Evolutionary conservation across 2,888 invertebrate species (phyloP), one percentile per base, ranked within the genome.

Genomic region (Pollenia griseotomentosa): DNA sequence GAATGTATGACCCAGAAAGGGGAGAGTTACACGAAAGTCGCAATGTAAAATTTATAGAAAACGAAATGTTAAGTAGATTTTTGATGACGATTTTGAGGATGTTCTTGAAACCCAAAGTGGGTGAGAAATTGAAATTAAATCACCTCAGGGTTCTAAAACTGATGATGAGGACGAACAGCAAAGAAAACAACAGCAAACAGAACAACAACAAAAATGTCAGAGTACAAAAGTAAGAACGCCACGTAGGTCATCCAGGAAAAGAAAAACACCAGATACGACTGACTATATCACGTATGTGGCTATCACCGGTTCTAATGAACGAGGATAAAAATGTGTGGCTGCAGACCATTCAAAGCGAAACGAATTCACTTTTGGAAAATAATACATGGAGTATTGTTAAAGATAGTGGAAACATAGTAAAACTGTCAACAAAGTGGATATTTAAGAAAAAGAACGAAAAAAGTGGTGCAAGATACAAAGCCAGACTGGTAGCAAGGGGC

Each of bases 371-470:
- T 5, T 55, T 55, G n/a, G 23, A 68, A 68, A 59, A 63, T 19
- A 68, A 59, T 12, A 59, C 16, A 23, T 51, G 63, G 77, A 83
- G 19, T 33, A 10, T 78, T 14, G 71, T 71, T 12, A 12, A 70
- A 48, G 16, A 77, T 33, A 59, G 33, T 19, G n/a, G 16, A 19
- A 16, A 63, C 53, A 19, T 68, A 9, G 71, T 70, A 65, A 55
- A 55, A 51, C 77, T 83, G 19, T 70, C 77, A 6, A 78, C 55
- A 63, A 94, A 71, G 61, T 68, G 75, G 68, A 42, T 83, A 68
- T 75, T 74, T 74, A 81, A 74, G 44, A 73, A 59, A n/a, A 81
- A 66, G 33, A 55, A 46, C 23, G 40, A 65, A 46, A 42, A 74
- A 16, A 66, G 77, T 16, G 16, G 10, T 44, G 23, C 40, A n/a